phyloP scores from a whole-genome alignment of 2,888 invertebrate genomes.

The Erynnis tages region DNA sequence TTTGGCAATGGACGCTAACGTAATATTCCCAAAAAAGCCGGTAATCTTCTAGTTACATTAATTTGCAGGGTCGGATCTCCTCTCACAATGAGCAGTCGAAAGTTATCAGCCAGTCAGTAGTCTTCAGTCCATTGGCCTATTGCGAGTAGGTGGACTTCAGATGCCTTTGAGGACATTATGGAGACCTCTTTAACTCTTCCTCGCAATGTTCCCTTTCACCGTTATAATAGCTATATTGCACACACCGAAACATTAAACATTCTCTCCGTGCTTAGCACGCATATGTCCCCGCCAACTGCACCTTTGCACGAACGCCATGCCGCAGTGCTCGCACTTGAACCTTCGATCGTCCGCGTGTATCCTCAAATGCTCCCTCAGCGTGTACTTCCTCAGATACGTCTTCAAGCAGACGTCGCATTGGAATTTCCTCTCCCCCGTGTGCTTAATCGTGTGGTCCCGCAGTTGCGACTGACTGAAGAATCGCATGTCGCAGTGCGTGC shows the following conservation, averaged over 20 bases:
- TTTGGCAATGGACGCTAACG: too few species aligned
- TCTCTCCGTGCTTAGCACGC: slow-evolving; percentile 40
- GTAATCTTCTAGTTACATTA: too few species aligned
- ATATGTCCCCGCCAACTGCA: slow-evolving; percentile 45
- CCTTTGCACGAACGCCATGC: slow-evolving; percentile 49
- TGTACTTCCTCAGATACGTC: slow-evolving; percentile 37
- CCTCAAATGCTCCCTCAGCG: slow-evolving; percentile 46
- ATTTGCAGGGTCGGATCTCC: too few species aligned
- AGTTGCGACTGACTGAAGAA: slow-evolving; percentile 49
- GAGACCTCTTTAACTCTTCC: too few species aligned
- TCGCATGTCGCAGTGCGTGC: slow-evolving; percentile 36
- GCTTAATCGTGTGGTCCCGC: slow-evolving; percentile 49
- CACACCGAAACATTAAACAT: neutral
- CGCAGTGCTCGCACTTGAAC: slow-evolving; percentile 42
- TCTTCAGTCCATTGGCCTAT: too few species aligned
- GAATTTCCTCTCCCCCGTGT: slow-evolving; percentile 42
- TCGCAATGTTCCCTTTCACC: too few species aligned
- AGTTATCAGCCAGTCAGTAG: too few species aligned
- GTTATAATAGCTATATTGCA: too few species aligned
- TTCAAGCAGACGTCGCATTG: slow-evolving; percentile 43
- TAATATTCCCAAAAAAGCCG: too few species aligned
- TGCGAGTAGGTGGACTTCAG: too few species aligned
- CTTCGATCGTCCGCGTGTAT: slow-evolving; percentile 34
- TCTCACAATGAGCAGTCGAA: too few species aligned
- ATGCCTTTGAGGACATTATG: too few species aligned